phyloP scores from a whole-genome alignment of 2,113 vertebrate genomes.

The Anolis carolinensis region DNA sequence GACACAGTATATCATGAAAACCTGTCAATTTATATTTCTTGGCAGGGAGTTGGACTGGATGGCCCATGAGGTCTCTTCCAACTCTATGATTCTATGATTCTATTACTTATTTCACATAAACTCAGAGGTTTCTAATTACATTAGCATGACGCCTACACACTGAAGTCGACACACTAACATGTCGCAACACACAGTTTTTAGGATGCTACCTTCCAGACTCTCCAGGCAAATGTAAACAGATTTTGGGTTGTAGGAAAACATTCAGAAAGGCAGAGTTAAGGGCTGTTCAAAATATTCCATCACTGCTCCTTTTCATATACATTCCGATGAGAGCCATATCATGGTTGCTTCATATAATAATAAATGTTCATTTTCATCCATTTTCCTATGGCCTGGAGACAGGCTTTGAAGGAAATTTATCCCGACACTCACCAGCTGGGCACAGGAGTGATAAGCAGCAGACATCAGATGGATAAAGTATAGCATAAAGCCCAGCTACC shows the following conservation, averaged over 20 bases:
- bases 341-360: background rate
- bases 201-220: too few species aligned
- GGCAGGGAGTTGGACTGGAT: too few species aligned
- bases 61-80: too few species aligned
- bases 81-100: too few species aligned
- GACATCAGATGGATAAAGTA: background rate
- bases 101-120: too few species aligned
- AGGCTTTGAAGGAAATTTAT: background rate
- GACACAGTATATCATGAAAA: too few species aligned
- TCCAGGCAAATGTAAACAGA: too few species aligned
- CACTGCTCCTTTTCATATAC: background rate
- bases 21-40: too few species aligned
- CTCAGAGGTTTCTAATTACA: too few species aligned
- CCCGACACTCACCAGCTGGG: conserved; percentile 1
- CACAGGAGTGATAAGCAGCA: conserved; percentile 14
- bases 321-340: background rate
- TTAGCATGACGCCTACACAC: too few species aligned
- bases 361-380: background rate
- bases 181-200: too few species aligned
- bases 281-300: background rate
- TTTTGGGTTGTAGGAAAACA: background rate
- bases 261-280: background rate
- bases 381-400: background rate
- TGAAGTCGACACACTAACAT: too few species aligned
- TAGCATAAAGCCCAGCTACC: conserved; percentile 13